phyloP scores from a whole-genome alignment of 2,113 vertebrate species.

The Gracilinanus agilis region DNA sequence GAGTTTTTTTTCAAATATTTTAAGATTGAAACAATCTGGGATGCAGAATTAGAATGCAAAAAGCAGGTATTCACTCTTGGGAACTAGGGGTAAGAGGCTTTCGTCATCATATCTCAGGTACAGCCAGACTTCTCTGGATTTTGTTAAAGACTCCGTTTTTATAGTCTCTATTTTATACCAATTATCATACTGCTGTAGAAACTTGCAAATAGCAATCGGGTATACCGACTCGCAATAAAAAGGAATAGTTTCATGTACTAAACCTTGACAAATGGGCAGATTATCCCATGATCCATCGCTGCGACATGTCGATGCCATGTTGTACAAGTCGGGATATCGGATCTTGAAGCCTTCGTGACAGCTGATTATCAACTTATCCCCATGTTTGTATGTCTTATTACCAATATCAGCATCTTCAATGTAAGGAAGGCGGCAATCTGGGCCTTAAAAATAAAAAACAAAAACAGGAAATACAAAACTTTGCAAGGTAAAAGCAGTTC shows the following conservation, averaged over 20 bases:
- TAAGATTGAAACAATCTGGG: neutral
- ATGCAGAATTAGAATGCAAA: neutral
- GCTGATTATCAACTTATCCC: constrained; percentile 87
- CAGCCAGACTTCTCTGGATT: rapidly evolving
- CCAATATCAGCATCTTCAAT: constrained; percentile 90
- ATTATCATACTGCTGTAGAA: neutral
- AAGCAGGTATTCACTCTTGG: rapidly evolving
- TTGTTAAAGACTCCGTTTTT: neutral
- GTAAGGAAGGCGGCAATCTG: constrained; percentile 89
- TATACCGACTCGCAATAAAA: constrained; percentile 30
- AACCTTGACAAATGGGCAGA: constrained; percentile 92
- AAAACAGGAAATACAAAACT: constrained; percentile 66
- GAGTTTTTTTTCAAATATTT: constrained; percentile 1
- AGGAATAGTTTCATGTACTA: constrained; percentile 56
- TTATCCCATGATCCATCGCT: constrained; percentile 90
- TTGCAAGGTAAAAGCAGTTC: constrained; percentile 29
- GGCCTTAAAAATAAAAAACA: constrained; percentile 68
- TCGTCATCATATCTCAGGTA: rapidly evolving
- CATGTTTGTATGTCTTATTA: constrained; percentile 90
- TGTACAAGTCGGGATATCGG: constrained; percentile 90
- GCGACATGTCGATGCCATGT: constrained; percentile 87
- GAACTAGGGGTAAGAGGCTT: neutral
- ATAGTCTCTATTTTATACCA: neutral
- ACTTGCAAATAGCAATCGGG: rapidly evolving
- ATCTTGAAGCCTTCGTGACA: constrained; percentile 91